These are phyloP conservation scores for Pedionomus torquatus DNA, from an alignment of 2,113 vertebrate species.

Conservation along the genomic window DNA sequence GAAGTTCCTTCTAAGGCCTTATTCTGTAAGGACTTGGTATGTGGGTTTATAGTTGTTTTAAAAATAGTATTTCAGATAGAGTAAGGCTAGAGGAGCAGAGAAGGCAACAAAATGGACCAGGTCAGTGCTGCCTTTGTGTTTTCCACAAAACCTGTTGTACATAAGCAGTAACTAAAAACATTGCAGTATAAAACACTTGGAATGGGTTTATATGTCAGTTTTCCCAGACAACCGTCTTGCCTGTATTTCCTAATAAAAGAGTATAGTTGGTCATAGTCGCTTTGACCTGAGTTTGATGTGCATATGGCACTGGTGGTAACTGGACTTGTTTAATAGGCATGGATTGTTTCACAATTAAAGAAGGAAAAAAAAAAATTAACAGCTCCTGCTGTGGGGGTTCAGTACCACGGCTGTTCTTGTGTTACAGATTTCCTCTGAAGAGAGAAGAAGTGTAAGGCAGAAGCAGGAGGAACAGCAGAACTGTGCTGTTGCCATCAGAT, in stretches of 20 bases:
- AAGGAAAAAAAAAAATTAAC: neutral
- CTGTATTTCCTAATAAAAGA: constrained; percentile 35
- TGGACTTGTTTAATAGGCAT: constrained; percentile 43
- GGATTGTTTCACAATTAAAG: constrained; percentile 24
- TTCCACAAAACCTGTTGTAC: neutral
- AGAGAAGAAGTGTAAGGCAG: neutral
- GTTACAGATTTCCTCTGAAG: neutral
- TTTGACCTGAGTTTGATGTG: constrained; percentile 34
- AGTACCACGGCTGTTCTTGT: neutral
- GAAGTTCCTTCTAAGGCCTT: neutral
- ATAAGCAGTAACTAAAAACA: constrained; percentile 38
- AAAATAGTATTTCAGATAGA: neutral
- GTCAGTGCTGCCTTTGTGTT: constrained; percentile 21
- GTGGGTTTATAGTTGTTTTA: neutral
- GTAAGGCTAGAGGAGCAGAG: neutral
- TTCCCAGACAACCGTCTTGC: neutral
- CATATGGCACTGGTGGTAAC: constrained; percentile 26
- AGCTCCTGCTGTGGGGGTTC: neutral
- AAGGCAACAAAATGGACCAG: neutral
- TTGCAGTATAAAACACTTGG: constrained; percentile 40
- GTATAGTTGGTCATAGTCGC: neutral
- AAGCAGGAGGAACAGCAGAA: neutral
- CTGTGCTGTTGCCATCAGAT: neutral
- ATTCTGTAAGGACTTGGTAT: neutral
- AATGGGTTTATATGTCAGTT: constrained; percentile 38